A percentile compares a stretch with the other conserved stretches of the same genome.
Evolutionary conservation across 2,113 vertebrate species (phyloP).

Genomic region (Platichthys stellatus): DNA sequence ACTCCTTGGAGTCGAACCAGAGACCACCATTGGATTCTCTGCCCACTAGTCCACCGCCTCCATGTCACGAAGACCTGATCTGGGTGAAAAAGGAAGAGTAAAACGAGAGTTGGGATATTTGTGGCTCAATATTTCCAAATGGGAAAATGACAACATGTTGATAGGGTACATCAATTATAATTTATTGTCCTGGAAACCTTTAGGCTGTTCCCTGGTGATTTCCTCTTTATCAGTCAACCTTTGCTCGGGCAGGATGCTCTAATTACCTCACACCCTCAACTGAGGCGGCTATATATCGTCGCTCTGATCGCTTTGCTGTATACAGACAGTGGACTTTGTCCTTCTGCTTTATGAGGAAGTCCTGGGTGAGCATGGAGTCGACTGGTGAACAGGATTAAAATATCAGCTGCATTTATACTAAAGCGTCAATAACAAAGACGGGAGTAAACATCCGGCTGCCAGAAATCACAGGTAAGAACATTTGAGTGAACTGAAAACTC

Average conservation of each 20-base stretch:
- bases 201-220: background rate
- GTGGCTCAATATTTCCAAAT: background rate
- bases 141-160: background rate
- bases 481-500: background rate
- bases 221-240: slow-evolving; percentile 46
- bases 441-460: background rate
- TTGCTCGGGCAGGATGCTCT: slow-evolving; percentile 43
- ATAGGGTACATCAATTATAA: background rate
- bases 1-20: no score
- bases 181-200: slow-evolving; percentile 7
- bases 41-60: no score
- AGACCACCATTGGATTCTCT: no score
- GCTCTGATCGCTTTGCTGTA: background rate
- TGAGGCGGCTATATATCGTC: background rate
- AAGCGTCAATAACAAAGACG: background rate
- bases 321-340: slow-evolving; percentile 64
- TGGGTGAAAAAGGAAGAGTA: background rate
- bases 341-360: slow-evolving; percentile 59
- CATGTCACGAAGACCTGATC: no score
- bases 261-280: slow-evolving; percentile 44
- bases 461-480: slow-evolving; percentile 45
- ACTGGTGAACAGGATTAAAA: slow-evolving; percentile 1
- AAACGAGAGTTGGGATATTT: background rate
- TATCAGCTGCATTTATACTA: slow-evolving; percentile 13
- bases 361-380: slow-evolving; percentile 10